Base-by-base conservation (phyloP, 2,888 invertebrate species). In the Tryphoninae sp. region DNA sequence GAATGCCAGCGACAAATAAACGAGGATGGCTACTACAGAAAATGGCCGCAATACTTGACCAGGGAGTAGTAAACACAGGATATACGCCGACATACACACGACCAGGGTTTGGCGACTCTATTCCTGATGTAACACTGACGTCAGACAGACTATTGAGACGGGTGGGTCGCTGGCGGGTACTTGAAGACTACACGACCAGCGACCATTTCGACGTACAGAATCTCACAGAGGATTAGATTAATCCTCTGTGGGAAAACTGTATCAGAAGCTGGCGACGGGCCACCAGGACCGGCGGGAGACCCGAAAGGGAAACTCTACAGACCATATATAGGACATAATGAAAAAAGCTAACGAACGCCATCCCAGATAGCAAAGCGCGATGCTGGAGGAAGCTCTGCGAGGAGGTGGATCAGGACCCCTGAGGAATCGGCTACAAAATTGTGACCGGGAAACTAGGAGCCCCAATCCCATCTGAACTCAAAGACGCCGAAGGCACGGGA, bases 381-480 rank as follows among this genome's bases (percentile, higher is more conserved):
- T 79, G 82, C 45, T 86, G 86, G 87, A 85, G 74, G 68, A 77
- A 83, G 53, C 82, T 88, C 55, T 69, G 33, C 58, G 58, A 78
- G 51, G 78, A 78, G 61, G 62, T 78, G 51, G 72, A 78, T 22
- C n/a, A 19, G 71, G 78, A 78, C 78, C 51, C 71, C 0, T 78
- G 65, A 72, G 78, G 78, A 61, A 64, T 26, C 33, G 72, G 53
- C 23, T 71, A 78, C 62, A 51, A 72, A 33, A 78, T 72, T 8
- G 74, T 62, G 16, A 33, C 40, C 55, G 64, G 55, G 2, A 74
- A 74, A 53, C 53, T 33, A 3, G 53, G 53, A 53, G 22, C 16
- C 40, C 45, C 33, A 6, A 7, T 16, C 4, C 69, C 69, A 33
- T 42, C 55, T 13, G 55, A 42, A 58, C 33, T 58, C 40, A 69